A percentile compares a stretch with the other conserved stretches of the same genome.
phyloP scores from a whole-genome alignment of 2,113 vertebrate species.

The Cyanistes caeruleus region DNA sequence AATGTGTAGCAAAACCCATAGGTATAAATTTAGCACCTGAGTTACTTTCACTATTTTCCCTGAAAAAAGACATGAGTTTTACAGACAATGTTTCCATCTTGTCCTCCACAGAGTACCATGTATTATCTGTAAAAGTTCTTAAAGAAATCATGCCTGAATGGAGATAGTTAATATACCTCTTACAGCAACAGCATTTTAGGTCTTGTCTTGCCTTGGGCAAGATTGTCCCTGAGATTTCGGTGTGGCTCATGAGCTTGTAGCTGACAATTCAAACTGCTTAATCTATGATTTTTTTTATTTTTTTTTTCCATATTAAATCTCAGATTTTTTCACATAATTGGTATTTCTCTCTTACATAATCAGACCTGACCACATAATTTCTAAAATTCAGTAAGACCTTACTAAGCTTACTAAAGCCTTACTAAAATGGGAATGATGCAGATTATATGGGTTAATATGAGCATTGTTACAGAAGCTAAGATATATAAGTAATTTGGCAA shows the following conservation, averaged over 20 bases:
- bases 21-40: background rate
- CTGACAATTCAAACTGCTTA: background rate
- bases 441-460: background rate
- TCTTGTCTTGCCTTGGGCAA: background rate
- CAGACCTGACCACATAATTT: background rate
- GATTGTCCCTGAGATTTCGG: background rate
- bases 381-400: background rate
- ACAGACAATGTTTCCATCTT: background rate
- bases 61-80: background rate
- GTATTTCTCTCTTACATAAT: background rate
- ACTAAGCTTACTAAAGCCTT: background rate
- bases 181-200: background rate
- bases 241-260: background rate
- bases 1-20: background rate
- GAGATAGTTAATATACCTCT: background rate
- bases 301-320: background rate
- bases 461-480: background rate
- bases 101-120: background rate
- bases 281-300: background rate
- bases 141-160: background rate
- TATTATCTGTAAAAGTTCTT: background rate
- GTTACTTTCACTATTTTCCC: background rate
- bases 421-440: background rate
- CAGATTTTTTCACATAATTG: background rate
- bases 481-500: background rate